Base-by-base conservation (phyloP, 2,888 invertebrate genomes). In the Drosophila mimetica region DNA sequence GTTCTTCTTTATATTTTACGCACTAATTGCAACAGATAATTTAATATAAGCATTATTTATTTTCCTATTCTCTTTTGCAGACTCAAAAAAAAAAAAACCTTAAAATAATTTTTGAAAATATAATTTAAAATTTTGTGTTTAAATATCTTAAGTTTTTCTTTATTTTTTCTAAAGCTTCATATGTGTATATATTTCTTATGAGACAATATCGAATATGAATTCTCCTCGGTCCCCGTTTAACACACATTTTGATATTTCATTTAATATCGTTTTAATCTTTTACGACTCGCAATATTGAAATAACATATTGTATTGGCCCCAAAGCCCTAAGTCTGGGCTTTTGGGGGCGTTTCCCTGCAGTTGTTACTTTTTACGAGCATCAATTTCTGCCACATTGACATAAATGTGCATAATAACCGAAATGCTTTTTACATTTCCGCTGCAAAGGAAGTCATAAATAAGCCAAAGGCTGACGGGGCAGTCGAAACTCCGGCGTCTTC, bases 361-460 rank as follows among this genome's bases (percentile, higher is more conserved):
- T 73, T 59, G 51, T 74, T 76, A 65, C 78, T 71, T 83, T 81
- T 83, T 82, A 87, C 87, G 77, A 79, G 79, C 83, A 72, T 66
- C 79, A 66, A 85, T 79, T 82, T 87, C 57, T 82, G 82, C 86
- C 69, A 64, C 72, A 75, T 85, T 85, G 79, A 87, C 88, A 83
- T 73, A 85, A 87, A 77, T 69, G 67, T 66, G 72, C 72, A 73
- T 72, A 74, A 73, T 59, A 72, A 58, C 59, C 65, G 66, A 84
- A 75, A 65, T 77, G 76, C 63, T 79, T 75, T 82, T 84, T 78
- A 69, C 74, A 71, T 76, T 84, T 67, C 59, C 70, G 64, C 16
- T 48, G 61, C 57, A 81, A 79, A 82, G 82, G 88, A 87, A 83
- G 88, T 82, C 88, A 83, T 83, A 83, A 83, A 83, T 83, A 87